phyloP scores from a whole-genome alignment of 2,888 invertebrate species.

The Pheosia gnoma region DNA sequence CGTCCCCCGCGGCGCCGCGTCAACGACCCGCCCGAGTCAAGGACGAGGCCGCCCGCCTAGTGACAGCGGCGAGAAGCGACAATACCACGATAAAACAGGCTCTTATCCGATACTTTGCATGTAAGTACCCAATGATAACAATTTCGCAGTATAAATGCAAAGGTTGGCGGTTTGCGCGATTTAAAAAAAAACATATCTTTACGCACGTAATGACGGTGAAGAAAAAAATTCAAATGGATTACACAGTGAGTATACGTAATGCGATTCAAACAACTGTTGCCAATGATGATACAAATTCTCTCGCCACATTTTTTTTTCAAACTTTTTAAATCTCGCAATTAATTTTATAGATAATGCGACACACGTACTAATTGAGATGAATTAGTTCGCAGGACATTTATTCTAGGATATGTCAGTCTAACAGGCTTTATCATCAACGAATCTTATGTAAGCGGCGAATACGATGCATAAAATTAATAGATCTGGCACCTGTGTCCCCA shows the following conservation, averaged over 20 bases:
- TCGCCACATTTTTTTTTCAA: neutral
- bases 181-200: too few relatives aligned
- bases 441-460: slow-evolving; percentile 33
- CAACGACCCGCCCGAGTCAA: slow-evolving; percentile 73
- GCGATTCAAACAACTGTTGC: neutral
- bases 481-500: slow-evolving; percentile 51
- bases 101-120: slow-evolving; percentile 39
- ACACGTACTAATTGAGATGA: slow-evolving; percentile 8
- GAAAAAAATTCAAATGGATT: slow-evolving; percentile 30
- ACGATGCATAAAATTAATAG: slow-evolving; percentile 42
- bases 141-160: neutral
- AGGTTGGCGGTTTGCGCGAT: too few relatives aligned
- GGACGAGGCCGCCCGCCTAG: slow-evolving; percentile 62
- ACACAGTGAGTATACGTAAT: neutral
- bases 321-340: neutral
- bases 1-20: slow-evolving; percentile 67
- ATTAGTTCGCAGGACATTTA: slow-evolving; percentile 11
- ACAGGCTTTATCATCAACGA: slow-evolving; percentile 22
- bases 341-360: slow-evolving; percentile 6
- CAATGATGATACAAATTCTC: neutral
- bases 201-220: too few relatives aligned
- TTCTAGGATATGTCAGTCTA: slow-evolving; percentile 16
- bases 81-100: slow-evolving; percentile 46
- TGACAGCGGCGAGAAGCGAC: slow-evolving; percentile 34
- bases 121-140: slow-evolving; percentile 13